Base-by-base conservation (phyloP, 2,888 invertebrate species). In the Steinernema scapterisci region DNA sequence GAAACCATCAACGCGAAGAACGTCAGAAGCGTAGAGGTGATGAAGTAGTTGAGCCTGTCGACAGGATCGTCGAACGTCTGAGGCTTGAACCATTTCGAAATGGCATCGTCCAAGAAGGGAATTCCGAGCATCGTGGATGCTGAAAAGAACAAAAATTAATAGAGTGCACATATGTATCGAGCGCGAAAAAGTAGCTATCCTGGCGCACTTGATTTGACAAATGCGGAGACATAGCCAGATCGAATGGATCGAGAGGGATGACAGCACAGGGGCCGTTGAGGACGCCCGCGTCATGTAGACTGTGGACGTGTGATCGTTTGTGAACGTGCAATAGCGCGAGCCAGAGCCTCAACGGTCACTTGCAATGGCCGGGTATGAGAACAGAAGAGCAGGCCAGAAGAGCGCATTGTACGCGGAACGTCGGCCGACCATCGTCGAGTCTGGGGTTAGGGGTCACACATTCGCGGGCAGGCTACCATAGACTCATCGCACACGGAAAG, bases 1-100 rank as follows among this genome's bases (percentile, higher is more conserved):
- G 85, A 86, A 46, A 86, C 86, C 85, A 86, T 85, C 21, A 86
- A 77, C n/a, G 85, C 83, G 80, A 86, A 86, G 78, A 86, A 87
- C 19, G 82, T 76, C 43, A 86, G 79, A 11, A 86, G 70, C n/a
- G 84, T 83, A 2, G 86, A 63, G 0, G 85, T 85, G 45, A 82
- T 78, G 73, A 84, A 86, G 77, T 86, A 86, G 77, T 84, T 86
- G 19, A 87, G 78, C 45, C 86, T 79, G 74, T 86, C 86, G 46
- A 86, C 82, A 21, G 85, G 82, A 75, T 86, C 86, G 72, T 86
- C 86, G 70, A 85, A 85, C 1, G 79, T 77, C 72, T 85, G 84
- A 21, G 85, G 81, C 77, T 81, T 82, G 75, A 86, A 86, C 80
- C 80, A 80, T 73, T 82, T 79, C 46, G 77, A 78, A 63, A 86